Evolutionary conservation across 2,113 vertebrate species (phyloP).

Genomic region (Larimichthys polyactis): DNA sequence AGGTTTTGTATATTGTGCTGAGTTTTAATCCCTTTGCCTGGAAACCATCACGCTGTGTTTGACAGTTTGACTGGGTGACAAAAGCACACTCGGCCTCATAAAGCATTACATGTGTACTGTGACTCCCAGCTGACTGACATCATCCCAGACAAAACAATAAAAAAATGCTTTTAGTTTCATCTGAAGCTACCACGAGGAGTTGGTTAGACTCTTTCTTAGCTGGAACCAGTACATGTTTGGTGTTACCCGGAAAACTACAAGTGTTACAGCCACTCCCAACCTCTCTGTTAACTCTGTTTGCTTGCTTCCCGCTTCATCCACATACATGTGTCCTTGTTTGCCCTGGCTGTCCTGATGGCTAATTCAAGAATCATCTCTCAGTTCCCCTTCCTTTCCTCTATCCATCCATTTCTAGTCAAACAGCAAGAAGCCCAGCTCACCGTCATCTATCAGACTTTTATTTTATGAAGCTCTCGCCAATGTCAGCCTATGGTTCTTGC

Average conservation of each 20-base stretch:
- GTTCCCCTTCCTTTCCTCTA: not conserved
- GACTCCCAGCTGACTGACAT: not conserved
- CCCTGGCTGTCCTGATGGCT: not conserved
- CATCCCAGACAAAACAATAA: not conserved
- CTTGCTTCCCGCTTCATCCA: constrained; percentile 17
- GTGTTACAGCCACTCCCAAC: not conserved
- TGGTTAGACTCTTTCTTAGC: not conserved
- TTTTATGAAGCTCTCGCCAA: too few relatives aligned
- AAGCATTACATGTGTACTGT: not conserved
- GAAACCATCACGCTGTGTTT: constrained; percentile 52
- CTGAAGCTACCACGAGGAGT: not conserved
- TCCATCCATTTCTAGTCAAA: not conserved
- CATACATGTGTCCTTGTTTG: not conserved
- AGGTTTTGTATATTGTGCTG: constrained; percentile 33
- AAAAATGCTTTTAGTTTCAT: not conserved
- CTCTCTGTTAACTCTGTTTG: not conserved
- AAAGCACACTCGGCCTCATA: not conserved
- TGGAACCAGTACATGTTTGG: not conserved
- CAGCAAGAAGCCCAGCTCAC: too few relatives aligned
- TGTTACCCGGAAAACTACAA: constrained; percentile 25
- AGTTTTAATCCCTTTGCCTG: constrained; percentile 39
- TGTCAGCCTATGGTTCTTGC: too few relatives aligned
- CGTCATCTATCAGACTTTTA: too few relatives aligned
- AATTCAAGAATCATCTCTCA: not conserved
- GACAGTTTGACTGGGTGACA: constrained; percentile 24